A percentile compares a stretch with the other conserved stretches of the same genome.
Evolutionary conservation across 2,113 vertebrate species (phyloP).

Genomic region (Myanophis thanlyinensis): DNA sequence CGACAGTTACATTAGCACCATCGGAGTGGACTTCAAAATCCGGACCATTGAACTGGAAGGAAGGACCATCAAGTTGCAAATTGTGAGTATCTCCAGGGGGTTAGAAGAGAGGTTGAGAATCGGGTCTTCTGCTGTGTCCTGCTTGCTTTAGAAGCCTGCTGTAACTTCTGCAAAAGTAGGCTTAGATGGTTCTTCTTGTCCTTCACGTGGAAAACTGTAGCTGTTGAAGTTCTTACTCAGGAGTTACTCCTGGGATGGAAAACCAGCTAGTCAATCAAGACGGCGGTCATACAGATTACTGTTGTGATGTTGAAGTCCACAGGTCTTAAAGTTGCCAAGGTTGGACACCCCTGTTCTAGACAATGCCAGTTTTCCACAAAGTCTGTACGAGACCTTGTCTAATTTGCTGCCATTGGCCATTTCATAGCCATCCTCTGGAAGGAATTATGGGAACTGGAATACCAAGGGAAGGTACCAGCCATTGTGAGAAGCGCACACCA

Average conservation of each 20-base stretch:
- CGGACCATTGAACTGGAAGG: conserved; percentile 51
- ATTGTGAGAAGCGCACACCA: too few relatives aligned
- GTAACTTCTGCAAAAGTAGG: not conserved
- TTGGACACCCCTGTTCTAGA: too few relatives aligned
- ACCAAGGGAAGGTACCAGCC: too few relatives aligned
- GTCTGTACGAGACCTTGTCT: too few relatives aligned
- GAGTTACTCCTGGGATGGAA: not conserved
- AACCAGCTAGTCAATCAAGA: not conserved
- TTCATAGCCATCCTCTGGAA: too few relatives aligned
- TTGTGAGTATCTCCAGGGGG: conserved; percentile 1
- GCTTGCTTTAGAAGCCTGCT: not conserved
- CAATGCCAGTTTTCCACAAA: too few relatives aligned
- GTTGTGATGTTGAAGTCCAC: too few relatives aligned
- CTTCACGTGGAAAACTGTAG: not conserved
- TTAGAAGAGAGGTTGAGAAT: not conserved
- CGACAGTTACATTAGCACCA: conserved; percentile 54
- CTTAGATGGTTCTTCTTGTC: too few relatives aligned
- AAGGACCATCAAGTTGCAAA: conserved; percentile 53
- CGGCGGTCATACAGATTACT: not conserved
- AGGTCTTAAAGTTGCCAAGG: too few relatives aligned
- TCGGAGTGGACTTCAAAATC: conserved; percentile 57
- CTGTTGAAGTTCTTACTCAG: not conserved
- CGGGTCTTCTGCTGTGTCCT: too few relatives aligned
- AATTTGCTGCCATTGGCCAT: too few relatives aligned
- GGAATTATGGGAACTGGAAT: too few relatives aligned